Conservation (phyloP, 1,140 invertebrate genomes). For the Grapholita molesta region DNA sequence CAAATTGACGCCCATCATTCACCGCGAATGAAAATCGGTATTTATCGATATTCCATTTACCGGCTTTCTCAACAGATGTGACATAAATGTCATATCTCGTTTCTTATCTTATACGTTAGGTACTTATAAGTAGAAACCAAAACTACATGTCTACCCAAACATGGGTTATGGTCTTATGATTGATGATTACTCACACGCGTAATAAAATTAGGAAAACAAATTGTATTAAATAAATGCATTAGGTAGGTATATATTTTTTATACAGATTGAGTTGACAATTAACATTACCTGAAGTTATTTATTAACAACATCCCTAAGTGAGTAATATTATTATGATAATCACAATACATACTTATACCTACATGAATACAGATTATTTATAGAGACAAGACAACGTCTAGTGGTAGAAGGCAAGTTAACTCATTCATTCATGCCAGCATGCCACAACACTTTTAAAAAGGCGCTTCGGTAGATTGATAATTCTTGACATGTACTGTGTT, state of each 20-base stretch:
- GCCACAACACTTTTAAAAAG: not conserved
- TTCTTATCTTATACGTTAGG: not conserved
- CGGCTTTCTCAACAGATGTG: not conserved
- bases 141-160: too few relatives aligned
- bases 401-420: conserved; percentile 4
- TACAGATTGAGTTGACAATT: not conserved
- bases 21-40: not conserved
- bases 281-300: not conserved
- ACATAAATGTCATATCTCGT: not conserved
- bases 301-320: not conserved
- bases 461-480: conserved; percentile 2
- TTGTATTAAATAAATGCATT: too few relatives aligned
- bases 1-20: not conserved
- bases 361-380: not conserved
- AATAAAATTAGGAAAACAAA: too few relatives aligned
- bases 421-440: conserved; percentile 17
- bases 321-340: not conserved
- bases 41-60: not conserved
- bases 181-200: too few relatives aligned
- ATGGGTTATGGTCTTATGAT: too few relatives aligned
- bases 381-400: conserved; percentile 9
- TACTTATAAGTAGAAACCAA: too few relatives aligned
- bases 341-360: not conserved
- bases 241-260: too few relatives aligned
- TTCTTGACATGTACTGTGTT: not conserved